Base-by-base conservation (phyloP, 2,113 vertebrate genomes). In the Dasyornis broadbenti region DNA sequence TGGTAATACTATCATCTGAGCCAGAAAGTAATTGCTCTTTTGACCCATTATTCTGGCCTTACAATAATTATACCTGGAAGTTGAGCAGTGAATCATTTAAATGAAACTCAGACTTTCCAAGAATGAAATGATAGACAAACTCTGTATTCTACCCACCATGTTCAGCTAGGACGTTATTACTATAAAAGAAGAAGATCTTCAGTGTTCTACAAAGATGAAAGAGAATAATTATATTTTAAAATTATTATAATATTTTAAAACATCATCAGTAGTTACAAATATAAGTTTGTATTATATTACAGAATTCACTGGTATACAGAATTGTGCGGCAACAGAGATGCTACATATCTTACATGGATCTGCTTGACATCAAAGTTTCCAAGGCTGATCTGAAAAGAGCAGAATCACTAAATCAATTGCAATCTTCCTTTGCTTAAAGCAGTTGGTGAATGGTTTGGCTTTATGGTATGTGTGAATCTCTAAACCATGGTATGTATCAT, bases 51-150 rank as follows among this genome's bases (percentile, higher is more conserved):
- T 66, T 70, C 92, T 53, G 66, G 83, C 45, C 78, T 69, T 93
- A 63, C 16, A 95, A 26, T 84, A 81, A 92, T 76, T 96, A 65
- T 42, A 92, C 0, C 2, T 86, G 44, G 31, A 88, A 88, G 71
- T 30, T 80, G 64, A 92, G 93, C 13, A 90, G 15, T 45, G 49
- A 96, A 95, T 73, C 24, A 80, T 76, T 80, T 94, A 50, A 95
- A 82, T 39, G 65, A 92, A 95, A 83, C 20, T 39, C 49, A 35
- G 44, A 53, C 27, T 94, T 78, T 79, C 78, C 64, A 88, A 88
- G 75, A 26, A 40, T 52, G 23, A 63, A 42, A 31, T 63, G 15
- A 77, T 15, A 87, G 56, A 45, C 77, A 79, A 90, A 35, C 22
- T 52, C 57, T 83, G 45, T 49, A n/a, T 77, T 90, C 35, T 85